Percentiles rank a stretch among this genome's conserved stretches.
These are phyloP conservation scores for Galerucella calmariensis DNA, from an alignment of 2,888 invertebrate species.

Conservation along the genomic window DNA sequence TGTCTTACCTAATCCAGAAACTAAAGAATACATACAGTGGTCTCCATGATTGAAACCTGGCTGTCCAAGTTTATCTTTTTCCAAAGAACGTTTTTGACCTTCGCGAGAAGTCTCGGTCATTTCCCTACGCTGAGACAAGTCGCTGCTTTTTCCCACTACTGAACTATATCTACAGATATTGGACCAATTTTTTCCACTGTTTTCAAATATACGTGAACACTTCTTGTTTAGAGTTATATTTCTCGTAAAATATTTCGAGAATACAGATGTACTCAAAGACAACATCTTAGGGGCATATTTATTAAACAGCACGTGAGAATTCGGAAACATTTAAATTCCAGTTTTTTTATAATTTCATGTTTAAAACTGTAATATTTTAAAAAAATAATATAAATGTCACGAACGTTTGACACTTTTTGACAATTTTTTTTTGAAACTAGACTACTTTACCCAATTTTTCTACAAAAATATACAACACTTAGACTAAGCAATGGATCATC, in stretches of 20 bases:
- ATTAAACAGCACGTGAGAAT: background rate
- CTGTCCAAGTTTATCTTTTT: background rate
- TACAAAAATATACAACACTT: no score
- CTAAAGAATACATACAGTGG: constrained; percentile 4
- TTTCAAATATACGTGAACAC: background rate
- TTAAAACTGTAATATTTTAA: background rate
- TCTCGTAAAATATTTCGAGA: background rate
- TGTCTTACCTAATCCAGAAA: constrained; percentile 4
- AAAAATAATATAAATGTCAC: background rate
- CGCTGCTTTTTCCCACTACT: background rate
- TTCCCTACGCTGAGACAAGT: background rate
- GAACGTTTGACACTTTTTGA: constrained; percentile 3
- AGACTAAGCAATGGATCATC: no score
- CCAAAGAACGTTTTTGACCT: background rate
- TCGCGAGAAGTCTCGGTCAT: background rate
- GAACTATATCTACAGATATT: background rate
- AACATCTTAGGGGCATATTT: constrained; percentile 2
- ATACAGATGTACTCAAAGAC: background rate
- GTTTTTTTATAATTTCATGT: background rate
- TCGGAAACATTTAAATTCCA: background rate
- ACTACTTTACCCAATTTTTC: background rate
- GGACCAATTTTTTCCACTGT: background rate
- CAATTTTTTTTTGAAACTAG: background rate
- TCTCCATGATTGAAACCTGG: background rate
- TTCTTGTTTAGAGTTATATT: background rate